Evolutionary conservation across 2,113 vertebrate species (phyloP).

Genomic region (Albula glossodonta): DNA sequence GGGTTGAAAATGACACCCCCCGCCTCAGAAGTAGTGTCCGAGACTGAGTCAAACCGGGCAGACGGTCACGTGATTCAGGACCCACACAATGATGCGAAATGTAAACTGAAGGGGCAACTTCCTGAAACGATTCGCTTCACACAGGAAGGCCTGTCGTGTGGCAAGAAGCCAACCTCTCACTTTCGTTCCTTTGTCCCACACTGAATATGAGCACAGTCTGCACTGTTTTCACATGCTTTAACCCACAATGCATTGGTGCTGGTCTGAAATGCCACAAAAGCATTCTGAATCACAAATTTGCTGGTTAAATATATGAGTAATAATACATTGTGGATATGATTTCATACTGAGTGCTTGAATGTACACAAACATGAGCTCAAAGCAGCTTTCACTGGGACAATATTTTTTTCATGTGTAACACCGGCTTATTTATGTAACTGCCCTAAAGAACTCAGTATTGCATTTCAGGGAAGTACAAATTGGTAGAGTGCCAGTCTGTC

Average conservation of each 20-base stretch:
- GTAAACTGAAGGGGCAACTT: neutral
- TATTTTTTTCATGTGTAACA: neutral
- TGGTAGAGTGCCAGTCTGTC: neutral
- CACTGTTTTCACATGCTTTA: neutral
- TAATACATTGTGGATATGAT: no score
- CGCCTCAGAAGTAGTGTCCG: neutral
- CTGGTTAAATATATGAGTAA: neutral
- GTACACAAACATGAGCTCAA: no score
- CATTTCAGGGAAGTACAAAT: neutral
- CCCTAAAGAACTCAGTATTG: neutral
- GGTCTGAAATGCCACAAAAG: neutral
- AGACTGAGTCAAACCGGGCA: neutral
- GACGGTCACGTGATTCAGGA: neutral
- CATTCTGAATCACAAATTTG: neutral
- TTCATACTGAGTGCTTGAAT: no score
- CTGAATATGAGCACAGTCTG: neutral
- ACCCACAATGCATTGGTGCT: neutral
- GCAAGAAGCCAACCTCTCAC: neutral
- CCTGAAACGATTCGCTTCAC: neutral
- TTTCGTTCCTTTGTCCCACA: neutral
- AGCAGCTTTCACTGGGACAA: neutral
- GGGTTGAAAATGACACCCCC: neutral
- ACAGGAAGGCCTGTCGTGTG: neutral
- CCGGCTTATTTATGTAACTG: no score
- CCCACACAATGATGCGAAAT: neutral